These are phyloP conservation scores for Synodontis membranacea DNA, from an alignment of 2,113 vertebrate genomes.

Conservation along the genomic window DNA sequence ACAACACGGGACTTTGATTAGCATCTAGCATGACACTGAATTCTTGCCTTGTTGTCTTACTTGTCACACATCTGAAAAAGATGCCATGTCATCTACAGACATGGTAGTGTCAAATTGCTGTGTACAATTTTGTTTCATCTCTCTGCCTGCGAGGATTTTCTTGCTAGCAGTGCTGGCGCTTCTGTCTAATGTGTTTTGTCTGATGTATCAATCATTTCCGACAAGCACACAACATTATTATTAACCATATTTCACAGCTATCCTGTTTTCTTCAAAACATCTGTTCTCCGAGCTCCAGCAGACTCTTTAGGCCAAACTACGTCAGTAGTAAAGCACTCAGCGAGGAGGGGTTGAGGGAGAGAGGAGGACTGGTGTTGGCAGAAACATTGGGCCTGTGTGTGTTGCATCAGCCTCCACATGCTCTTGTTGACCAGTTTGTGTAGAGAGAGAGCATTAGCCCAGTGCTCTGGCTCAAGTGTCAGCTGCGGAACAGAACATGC, in stretches of 20 bases:
- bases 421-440: slow-evolving; percentile 35
- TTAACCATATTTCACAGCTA: slow-evolving; percentile 40
- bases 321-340: slow-evolving; percentile 48
- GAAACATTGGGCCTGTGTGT: slow-evolving; percentile 37
- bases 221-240: slow-evolving; percentile 2
- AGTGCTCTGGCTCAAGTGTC: background rate
- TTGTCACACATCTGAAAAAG: background rate
- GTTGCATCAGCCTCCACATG: slow-evolving; percentile 56
- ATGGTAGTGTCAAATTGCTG: background rate
- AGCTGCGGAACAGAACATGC: background rate
- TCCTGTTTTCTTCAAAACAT: slow-evolving; percentile 43
- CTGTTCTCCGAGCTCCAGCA: slow-evolving; percentile 43
- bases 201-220: slow-evolving; percentile 30
- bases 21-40: background rate
- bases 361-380: slow-evolving; percentile 54
- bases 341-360: background rate
- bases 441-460: slow-evolving; percentile 6
- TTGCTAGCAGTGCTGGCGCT: background rate
- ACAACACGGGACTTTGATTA: background rate
- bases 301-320: slow-evolving; percentile 35
- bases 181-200: background rate
- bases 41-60: background rate
- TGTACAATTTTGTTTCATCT: background rate
- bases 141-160: background rate
- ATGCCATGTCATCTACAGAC: too few species aligned